phyloP scores from a whole-genome alignment of 2,797 vertebrate species.

The Antrozous pallidus region DNA sequence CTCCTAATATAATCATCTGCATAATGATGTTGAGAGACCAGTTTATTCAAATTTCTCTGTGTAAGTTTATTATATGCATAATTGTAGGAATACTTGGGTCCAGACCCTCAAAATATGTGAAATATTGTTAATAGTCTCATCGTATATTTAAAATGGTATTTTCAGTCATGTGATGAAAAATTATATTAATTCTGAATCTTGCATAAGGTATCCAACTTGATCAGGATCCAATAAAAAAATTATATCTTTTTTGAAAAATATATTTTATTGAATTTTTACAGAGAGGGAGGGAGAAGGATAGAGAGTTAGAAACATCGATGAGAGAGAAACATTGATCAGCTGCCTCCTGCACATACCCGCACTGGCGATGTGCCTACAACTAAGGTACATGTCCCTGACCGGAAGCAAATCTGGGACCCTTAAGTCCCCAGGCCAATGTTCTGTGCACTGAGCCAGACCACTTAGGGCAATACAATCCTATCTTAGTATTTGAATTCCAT shows the following conservation, averaged over 20 bases:
- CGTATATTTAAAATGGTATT: background rate
- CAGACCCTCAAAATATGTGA: background rate
- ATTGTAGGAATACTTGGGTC: background rate
- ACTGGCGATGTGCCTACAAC: no score
- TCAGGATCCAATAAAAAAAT: background rate
- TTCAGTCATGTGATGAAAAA: background rate
- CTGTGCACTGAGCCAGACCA: no score
- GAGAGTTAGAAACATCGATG: no score
- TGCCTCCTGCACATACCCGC: no score
- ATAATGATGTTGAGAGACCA: background rate
- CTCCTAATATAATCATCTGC: background rate
- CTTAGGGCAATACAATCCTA: no score
- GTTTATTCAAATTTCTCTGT: background rate
- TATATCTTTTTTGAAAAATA: background rate
- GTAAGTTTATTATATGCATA: background rate
- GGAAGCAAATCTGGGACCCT: no score
- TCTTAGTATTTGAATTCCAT: background rate
- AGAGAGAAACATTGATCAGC: no score
- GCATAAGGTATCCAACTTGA: background rate
- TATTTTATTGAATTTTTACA: no score
- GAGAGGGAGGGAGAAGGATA: no score
- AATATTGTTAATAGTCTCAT: background rate
- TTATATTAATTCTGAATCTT: background rate
- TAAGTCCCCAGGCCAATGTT: no score
- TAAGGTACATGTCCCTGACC: no score